Base-by-base conservation (phyloP, 2,888 invertebrate species). In the Pimpla rufipes region DNA sequence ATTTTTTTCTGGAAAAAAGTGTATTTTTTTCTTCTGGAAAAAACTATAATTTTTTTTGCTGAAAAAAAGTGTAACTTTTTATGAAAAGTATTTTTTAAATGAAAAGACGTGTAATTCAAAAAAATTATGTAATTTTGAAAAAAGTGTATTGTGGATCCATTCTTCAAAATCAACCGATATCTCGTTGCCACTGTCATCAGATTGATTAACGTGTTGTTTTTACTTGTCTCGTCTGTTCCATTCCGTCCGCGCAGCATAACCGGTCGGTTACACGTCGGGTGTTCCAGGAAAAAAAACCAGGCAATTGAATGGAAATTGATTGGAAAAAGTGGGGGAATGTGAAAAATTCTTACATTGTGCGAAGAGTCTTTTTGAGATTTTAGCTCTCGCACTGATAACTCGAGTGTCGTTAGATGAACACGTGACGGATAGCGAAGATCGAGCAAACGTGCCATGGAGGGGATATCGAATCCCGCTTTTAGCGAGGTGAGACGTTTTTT, bases 391-490 rank as follows among this genome's bases (percentile, higher is more conserved):
- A 29, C n/a, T 23, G n/a, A 42, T 45, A 18, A 10, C 8, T 16
- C 7, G 8, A 59, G 40, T 40, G 42, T 42, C n/a, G 23, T 13
- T 11, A 13, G 35, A 52, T 35, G 37, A 37, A 13, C 18, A 21
- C 42, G 13, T 8, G 4, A 35, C 1, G 1, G n/a, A n/a, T n/a
- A 21, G 16, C 7, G 62, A 71, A 59, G 18, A 66, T 37, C n/a
- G 8, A 6, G 6, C 16, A 21, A 42, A 55, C 2, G n/a, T 8
- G 21, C n/a, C n/a, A 82, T 82, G 78, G 59, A 77, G 35, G 78
- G 62, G n/a, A 71, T 82, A 23, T 68, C 67, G 11, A 78, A 78
- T 57, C 81, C 73, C 0, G 73, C 66, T 3, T 82, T 82, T 10
- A 37, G 18, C n/a, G 78, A 78, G 78, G 81, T 81, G 62, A 81